Base-by-base conservation (phyloP, 1,140 invertebrate genomes). In the Cherax destructor region DNA sequence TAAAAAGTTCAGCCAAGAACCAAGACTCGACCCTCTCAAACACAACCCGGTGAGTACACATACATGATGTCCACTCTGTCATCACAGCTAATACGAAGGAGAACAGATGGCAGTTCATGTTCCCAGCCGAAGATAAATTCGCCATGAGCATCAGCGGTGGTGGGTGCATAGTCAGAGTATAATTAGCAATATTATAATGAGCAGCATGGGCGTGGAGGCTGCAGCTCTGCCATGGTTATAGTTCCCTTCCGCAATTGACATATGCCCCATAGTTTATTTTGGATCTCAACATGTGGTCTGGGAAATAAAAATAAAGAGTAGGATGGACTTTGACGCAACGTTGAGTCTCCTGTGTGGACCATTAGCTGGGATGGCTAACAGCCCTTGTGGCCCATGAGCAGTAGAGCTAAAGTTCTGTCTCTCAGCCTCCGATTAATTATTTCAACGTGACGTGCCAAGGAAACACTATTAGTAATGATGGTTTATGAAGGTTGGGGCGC, bases 391-490 rank as follows among this genome's bases (percentile, higher is more conserved):
- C 30, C 13, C 69, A 56, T n/a, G 9, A 47, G 13, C 21, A 16
- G 21, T 74, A 69, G 83, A n/a, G 47, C 47, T 13, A 85, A 10
- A 74, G 21, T 85, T 65, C 30, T 10, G 41, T 85, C 61, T 72
- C 65, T 30, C n/a, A 50, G 30, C 13, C 30, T 74, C 83, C 65
- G 65, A 85, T 85, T 85, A 85, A 85, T 85, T 85, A 85, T 85
- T 85, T 85, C 83, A 21, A 72, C 65, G 83, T 85, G 83, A 85
- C 83, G 61, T 65, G 49, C 83, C 83, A 85, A 69, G 74, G 83
- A 85, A 85, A 85, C 83, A 74, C 83, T 74, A 85, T 85, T 85
- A 85, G 65, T 85, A 85, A 85, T 85, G 83, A 85, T 85, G 74
- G 83, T 85, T 85, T 85, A 85, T 74, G 83, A 74, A 50, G 69